Conservation (phyloP, 2,113 vertebrate species). For the Cynocephalus volans region DNA sequence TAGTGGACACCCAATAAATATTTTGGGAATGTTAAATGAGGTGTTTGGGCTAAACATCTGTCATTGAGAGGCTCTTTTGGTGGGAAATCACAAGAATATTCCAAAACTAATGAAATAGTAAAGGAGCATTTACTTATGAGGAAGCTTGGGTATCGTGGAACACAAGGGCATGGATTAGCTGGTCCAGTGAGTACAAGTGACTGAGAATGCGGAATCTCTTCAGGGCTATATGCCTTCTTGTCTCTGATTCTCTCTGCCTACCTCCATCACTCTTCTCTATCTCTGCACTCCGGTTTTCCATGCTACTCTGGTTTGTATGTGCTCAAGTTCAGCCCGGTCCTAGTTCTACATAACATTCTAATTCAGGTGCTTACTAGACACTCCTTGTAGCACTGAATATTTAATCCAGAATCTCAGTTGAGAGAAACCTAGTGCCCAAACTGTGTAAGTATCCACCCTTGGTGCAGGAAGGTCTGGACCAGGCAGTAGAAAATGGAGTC, state of each 20-base stretch:
- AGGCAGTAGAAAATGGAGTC: background rate
- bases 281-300: background rate
- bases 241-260: background rate
- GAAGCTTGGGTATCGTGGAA: background rate
- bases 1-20: background rate
- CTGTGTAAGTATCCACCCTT: background rate
- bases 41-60: background rate
- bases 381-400: background rate
- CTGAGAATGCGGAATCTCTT: background rate
- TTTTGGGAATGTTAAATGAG: background rate
- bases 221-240: background rate
- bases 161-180: background rate
- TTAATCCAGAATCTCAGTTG: background rate
- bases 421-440: background rate
- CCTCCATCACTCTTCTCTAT: background rate
- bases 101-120: background rate
- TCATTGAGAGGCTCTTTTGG: background rate
- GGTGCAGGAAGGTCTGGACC: background rate
- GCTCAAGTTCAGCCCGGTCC: accelerated
- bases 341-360: background rate
- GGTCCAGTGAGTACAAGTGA: background rate
- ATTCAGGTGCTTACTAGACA: background rate
- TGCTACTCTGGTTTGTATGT: background rate
- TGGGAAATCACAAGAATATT: background rate
- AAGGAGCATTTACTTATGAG: background rate